Evolutionary conservation across 2,797 vertebrate species (phyloP).

Genomic region (Hippocampus kuda): DNA sequence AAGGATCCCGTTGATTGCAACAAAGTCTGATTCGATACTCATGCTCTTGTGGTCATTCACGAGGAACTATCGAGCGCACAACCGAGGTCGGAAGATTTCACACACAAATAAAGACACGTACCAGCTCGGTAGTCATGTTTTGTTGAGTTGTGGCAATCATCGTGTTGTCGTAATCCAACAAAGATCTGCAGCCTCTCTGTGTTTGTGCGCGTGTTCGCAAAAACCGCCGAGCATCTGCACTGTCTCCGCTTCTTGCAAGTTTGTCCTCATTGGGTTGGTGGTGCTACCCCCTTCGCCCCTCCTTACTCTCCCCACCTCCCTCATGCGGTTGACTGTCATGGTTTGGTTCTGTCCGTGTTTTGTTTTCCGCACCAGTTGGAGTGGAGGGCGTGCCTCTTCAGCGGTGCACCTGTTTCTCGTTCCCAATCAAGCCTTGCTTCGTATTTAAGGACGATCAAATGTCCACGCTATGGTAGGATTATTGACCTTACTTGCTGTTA

Average conservation of each 20-base stretch:
- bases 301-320: constrained; percentile 18
- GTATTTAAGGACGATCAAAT: too few relatives aligned
- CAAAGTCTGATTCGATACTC: neutral
- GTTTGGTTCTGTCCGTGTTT: too few relatives aligned
- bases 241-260: constrained; percentile 42
- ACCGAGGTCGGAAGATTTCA: neutral
- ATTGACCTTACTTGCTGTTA: too few relatives aligned
- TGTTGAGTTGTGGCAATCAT: constrained; percentile 80
- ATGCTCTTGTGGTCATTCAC: neutral
- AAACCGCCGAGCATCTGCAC: constrained; percentile 37
- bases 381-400: neutral
- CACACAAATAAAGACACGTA: constrained; percentile 40
- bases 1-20: neutral
- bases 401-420: too few relatives aligned
- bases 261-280: constrained; percentile 8
- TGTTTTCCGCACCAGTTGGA: too few relatives aligned
- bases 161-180: constrained; percentile 26
- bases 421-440: too few relatives aligned
- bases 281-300: constrained; percentile 30
- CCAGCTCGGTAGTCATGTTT: constrained; percentile 73
- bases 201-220: constrained; percentile 16
- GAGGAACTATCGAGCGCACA: neutral
- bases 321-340: constrained; percentile 8
- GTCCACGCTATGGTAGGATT: too few relatives aligned
- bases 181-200: constrained; percentile 15